Evolutionary conservation across 2,113 vertebrate genomes (phyloP).

Genomic region (Grammomys dolichurus): DNA sequence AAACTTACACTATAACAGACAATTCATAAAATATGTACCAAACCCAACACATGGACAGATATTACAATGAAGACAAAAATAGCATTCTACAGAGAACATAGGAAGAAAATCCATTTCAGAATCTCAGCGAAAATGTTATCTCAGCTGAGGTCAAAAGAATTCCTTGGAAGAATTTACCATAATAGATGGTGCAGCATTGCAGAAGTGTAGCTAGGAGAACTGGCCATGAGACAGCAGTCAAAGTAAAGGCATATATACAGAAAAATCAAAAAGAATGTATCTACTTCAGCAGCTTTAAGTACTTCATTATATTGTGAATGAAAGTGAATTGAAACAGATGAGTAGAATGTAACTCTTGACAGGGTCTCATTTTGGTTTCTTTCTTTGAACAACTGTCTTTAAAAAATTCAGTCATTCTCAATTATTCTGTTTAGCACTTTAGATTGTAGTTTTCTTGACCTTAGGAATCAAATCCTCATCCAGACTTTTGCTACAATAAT

Average conservation of each 20-base stretch:
- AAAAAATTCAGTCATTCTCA: background rate
- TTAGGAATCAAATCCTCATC: background rate
- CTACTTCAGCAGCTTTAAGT: background rate
- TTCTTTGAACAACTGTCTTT: background rate
- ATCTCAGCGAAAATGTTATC: background rate
- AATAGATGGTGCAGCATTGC: background rate
- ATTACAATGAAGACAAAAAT: background rate
- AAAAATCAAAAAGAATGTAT: background rate
- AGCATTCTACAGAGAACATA: background rate
- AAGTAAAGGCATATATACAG: background rate
- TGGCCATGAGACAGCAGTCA: background rate
- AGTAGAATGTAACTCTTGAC: background rate
- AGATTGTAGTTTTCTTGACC: slow-evolving; percentile 1
- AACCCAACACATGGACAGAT: background rate
- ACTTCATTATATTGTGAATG: background rate
- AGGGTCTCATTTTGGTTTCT: background rate
- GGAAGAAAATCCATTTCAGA: background rate
- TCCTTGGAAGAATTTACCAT: background rate
- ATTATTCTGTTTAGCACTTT: background rate
- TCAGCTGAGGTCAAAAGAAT: background rate
- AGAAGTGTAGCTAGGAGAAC: background rate
- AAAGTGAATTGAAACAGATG: background rate
- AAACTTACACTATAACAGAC: background rate
- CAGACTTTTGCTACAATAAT: background rate
- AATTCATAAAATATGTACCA: background rate